Evolutionary conservation across 2,888 invertebrate species (phyloP), one percentile per base, ranked within the genome.

Genomic region (Pyrochroa serraticornis): DNA sequence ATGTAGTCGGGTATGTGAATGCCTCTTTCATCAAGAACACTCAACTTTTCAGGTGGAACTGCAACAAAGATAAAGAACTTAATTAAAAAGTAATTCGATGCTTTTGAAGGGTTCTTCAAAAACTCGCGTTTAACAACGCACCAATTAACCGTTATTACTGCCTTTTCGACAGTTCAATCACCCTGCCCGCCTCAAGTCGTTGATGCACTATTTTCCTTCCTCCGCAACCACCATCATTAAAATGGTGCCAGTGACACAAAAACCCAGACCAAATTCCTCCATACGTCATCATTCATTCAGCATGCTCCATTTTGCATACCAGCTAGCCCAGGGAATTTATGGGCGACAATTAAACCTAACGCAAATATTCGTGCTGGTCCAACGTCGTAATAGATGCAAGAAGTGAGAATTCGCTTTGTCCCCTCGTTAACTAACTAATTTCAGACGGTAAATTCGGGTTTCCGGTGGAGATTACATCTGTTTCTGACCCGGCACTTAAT

Each of bases 21-120:
- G 39, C 92, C 91, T 71, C 87, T 89, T 72, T 90, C 89, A 75
- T 92, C 89, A 72, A 92, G 82, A 68, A 93, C 89, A 77, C 89
- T 89, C 66, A 93, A 81, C 68, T 88, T 87, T 73, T 90, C 89
- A 38, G 93, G 93, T 12, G 93, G 92, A 77, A 92, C 93, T 93
- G 83, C 36, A 82, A 83, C 63, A 70, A 57, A 67, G 58, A 52
- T 10, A n/a, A 51, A n/a, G 14, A 51, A 43, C 51, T 51, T 51
- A 51, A 52, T 52, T 52, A 52, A 52, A 52, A 52, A 38, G 38
- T 45, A 44, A 44, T 52, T 44, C 33, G 12, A 45, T 12, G 13
- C 9, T 31, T 44, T 30, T 32, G 32, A 13, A 52, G 49, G 39
- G 30, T 6, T 6, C n/a, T 22, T 22, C 22, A 22, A 22, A 5